Conservation (phyloP, 1,140 invertebrate species). For the Drosophila murphyi region DNA sequence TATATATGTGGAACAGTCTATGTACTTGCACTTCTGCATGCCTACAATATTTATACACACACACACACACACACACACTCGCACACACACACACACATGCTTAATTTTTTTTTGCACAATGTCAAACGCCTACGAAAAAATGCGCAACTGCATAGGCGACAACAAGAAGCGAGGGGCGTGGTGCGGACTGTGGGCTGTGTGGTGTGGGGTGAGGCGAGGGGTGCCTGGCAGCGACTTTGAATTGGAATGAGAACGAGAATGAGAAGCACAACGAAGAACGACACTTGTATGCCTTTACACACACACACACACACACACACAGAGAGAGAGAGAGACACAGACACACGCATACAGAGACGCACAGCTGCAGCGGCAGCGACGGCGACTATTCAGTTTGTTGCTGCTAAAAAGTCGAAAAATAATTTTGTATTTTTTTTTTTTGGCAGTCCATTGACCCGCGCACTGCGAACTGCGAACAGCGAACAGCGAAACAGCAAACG, state of each 20-base stretch:
- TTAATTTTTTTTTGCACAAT: conserved; percentile 16
- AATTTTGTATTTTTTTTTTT: conserved; percentile 55
- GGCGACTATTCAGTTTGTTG: conserved; percentile 74
- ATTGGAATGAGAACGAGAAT: conserved; percentile 10
- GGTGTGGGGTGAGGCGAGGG: not conserved
- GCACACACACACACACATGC: too few relatives aligned
- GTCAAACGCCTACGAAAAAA: conserved; percentile 75
- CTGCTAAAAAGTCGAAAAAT: conserved; percentile 61
- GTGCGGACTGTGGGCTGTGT: too few relatives aligned
- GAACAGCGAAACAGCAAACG: not conserved
- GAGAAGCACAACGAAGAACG: conserved; percentile 54
- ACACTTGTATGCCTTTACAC: conserved; percentile 65
- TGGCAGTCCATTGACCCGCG: conserved; percentile 77
- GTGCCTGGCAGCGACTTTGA: not conserved
- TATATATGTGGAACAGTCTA: conserved; percentile 17
- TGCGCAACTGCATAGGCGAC: conserved; percentile 72
- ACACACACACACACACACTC: too few relatives aligned
- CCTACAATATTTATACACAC: not conserved
- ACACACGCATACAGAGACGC: conserved; percentile 1
- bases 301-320: conserved; percentile 15
- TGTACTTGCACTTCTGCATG: conserved; percentile 16
- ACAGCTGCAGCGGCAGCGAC: conserved; percentile 30
- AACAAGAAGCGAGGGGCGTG: not conserved
- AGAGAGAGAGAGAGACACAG: not conserved
- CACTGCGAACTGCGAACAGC: conserved; percentile 30